phyloP scores from a whole-genome alignment of 2,113 vertebrate species.

The Cinclus mexicanus region DNA sequence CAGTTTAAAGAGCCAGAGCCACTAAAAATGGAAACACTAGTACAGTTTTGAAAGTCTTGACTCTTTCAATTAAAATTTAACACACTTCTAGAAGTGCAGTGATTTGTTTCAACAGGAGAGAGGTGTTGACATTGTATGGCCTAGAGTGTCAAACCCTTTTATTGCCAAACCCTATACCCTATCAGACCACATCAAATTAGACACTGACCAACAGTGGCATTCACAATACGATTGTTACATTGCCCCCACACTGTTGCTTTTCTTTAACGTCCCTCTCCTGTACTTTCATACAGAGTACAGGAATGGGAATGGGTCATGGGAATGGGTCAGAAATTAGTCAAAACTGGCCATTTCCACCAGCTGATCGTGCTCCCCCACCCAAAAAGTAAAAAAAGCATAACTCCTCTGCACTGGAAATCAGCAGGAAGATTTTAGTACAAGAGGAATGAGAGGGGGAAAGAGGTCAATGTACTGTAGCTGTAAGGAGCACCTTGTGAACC shows the following conservation, averaged over 20 bases:
- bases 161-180: background rate
- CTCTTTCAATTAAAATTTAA: background rate
- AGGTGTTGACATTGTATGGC: background rate
- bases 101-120: background rate
- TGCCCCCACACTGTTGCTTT: background rate
- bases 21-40: background rate
- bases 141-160: background rate
- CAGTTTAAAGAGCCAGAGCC: background rate
- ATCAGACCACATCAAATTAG: background rate
- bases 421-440: background rate
- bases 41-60: background rate
- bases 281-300: background rate
- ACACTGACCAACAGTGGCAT: background rate
- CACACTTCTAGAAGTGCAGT: background rate
- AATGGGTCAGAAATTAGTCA: background rate
- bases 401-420: background rate
- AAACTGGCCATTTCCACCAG: background rate
- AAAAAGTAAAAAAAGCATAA: background rate
- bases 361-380: background rate
- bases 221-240: background rate
- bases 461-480: background rate
- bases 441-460: background rate
- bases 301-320: background rate
- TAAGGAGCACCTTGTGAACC: background rate
- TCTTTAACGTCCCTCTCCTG: background rate